These are phyloP conservation scores for Xenopus laevis DNA, from an alignment of 2,113 vertebrate species.

Conservation along the genomic window DNA sequence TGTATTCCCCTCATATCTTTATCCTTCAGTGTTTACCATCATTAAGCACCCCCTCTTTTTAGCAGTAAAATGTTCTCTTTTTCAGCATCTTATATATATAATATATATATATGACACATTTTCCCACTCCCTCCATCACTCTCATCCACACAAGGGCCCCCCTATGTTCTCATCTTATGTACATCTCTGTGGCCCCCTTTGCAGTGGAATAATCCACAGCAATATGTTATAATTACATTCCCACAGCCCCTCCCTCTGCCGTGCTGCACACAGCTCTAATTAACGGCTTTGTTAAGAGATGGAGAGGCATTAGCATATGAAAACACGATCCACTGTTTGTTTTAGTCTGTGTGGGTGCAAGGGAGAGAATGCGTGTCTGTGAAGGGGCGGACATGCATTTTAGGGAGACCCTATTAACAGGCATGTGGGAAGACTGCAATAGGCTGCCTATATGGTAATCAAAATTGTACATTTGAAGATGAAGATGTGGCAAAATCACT, in stretches of 20 bases:
- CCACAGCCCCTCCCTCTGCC: constrained; percentile 14
- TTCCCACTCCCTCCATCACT: constrained; percentile 30
- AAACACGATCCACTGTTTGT: constrained; percentile 41
- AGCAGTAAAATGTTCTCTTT: too few species aligned
- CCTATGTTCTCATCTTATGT: neutral
- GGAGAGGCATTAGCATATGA: constrained; percentile 43
- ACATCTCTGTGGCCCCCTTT: constrained; percentile 13
- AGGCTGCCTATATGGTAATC: too few species aligned
- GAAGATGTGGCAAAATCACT: too few species aligned
- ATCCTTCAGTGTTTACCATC: too few species aligned
- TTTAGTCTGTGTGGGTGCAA: constrained; percentile 45
- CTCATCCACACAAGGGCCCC: constrained; percentile 24
- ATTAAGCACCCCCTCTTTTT: too few species aligned
- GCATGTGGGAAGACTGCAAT: too few species aligned
- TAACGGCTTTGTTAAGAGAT: constrained; percentile 41
- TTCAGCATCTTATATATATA: constrained; percentile 10
- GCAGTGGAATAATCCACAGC: constrained; percentile 26
- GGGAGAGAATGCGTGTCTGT: constrained; percentile 37
- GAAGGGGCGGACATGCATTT: constrained; percentile 33
- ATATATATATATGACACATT: constrained; percentile 25
- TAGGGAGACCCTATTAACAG: constrained; percentile 21
- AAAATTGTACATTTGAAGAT: too few species aligned
- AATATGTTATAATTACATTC: constrained; percentile 32
- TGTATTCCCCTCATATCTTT: too few species aligned
- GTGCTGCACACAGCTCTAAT: constrained; percentile 43